Conservation (phyloP, 2,797 vertebrate species). For the Chiloscyllium punctatum region DNA sequence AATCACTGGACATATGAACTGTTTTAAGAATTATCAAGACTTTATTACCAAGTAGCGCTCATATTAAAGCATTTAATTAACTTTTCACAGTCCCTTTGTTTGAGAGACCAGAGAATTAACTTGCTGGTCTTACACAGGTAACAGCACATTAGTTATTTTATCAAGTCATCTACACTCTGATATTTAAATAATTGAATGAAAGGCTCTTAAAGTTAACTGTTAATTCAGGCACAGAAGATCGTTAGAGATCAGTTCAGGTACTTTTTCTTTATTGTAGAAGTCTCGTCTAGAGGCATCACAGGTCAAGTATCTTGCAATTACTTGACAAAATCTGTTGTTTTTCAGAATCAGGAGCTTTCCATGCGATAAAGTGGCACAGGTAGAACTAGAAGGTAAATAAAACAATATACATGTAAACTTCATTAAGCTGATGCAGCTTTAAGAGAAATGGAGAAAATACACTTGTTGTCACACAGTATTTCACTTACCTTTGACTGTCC, state of each 20-base stretch:
- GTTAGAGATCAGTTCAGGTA: too few relatives aligned
- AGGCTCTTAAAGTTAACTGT: not conserved
- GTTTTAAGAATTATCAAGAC: too few relatives aligned
- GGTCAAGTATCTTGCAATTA: not conserved
- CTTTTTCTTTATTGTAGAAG: not conserved
- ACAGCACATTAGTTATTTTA: not conserved
- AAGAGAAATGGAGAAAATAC: not conserved
- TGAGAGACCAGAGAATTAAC: not conserved
- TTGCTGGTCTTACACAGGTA: not conserved
- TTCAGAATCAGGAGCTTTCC: rapidly evolving
- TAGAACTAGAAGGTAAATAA: not conserved
- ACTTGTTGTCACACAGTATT: not conserved
- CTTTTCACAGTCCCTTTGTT: not conserved
- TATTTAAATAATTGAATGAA: not conserved
- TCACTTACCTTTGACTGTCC: not conserved
- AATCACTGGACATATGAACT: not conserved
- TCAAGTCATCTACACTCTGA: not conserved
- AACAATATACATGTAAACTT: not conserved
- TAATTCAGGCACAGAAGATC: not conserved
- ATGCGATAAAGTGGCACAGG: not conserved
- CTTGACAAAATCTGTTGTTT: not conserved
- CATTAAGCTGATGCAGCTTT: not conserved
- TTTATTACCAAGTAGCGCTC: not conserved
- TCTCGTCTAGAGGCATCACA: not conserved
- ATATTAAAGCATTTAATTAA: not conserved